Percentiles rank a stretch among this genome's conserved stretches.
These are phyloP conservation scores for Chionodraco myersi DNA, from an alignment of 2,113 vertebrate genomes.

Conservation along the genomic window DNA sequence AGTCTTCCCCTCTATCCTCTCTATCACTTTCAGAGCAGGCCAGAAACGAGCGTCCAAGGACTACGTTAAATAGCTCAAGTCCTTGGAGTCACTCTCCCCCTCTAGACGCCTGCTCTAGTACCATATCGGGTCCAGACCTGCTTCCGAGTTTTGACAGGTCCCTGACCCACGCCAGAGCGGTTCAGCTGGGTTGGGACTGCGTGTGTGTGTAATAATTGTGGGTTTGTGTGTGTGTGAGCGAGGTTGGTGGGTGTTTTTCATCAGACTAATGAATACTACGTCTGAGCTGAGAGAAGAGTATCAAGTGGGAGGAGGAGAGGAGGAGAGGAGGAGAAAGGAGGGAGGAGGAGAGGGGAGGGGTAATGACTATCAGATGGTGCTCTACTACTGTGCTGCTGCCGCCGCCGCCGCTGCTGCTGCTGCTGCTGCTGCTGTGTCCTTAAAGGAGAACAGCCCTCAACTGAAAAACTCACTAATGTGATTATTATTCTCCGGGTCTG, in stretches of 20 bases:
- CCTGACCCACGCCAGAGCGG: conserved; percentile 75
- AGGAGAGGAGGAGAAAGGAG: conserved; percentile 52
- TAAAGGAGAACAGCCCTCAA: conserved; percentile 58
- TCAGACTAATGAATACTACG: conserved; percentile 84
- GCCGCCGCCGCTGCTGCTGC: conserved; percentile 48
- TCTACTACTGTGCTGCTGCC: conserved; percentile 78
- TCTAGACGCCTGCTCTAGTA: conserved; percentile 58
- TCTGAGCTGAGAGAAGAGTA: conserved; percentile 77
- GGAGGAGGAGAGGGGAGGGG: conserved; percentile 54
- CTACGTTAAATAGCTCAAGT: conserved; percentile 60
- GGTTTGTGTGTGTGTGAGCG: conserved; percentile 22
- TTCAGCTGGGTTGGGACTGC: conserved; percentile 67
- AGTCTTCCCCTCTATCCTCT: conserved; percentile 15
- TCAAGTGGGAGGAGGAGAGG: conserved; percentile 61
- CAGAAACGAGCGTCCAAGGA: conserved; percentile 52
- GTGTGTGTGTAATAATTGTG: conserved; percentile 25
- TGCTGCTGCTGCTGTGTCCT: conserved; percentile 58
- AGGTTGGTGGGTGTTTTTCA: conserved; percentile 80
- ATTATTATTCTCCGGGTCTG: conserved; percentile 42
- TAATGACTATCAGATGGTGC: conserved; percentile 84
- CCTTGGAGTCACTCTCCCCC: conserved; percentile 53
- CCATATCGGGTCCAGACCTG: conserved; percentile 70
- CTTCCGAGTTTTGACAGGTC: conserved; percentile 81
- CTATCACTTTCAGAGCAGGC: conserved; percentile 41
- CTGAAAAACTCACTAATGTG: conserved; percentile 43